phyloP scores from a whole-genome alignment of 2,797 vertebrate genomes.

The Hippocampus kuda region DNA sequence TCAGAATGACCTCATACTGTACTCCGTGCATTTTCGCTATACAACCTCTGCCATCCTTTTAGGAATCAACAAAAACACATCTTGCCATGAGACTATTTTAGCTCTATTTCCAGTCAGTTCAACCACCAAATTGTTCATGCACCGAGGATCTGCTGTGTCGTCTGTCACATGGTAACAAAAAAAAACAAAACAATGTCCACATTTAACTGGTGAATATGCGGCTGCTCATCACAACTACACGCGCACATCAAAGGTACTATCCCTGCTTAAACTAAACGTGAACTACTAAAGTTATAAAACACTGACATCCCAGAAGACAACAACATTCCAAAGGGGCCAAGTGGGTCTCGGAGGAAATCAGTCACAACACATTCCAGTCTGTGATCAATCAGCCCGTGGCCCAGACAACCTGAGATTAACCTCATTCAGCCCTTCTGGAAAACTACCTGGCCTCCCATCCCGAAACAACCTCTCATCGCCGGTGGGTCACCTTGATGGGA shows the following conservation, averaged over 20 bases:
- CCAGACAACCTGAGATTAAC: slow-evolving; percentile 57
- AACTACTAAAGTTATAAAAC: slow-evolving; percentile 35
- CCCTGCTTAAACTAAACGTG: background rate
- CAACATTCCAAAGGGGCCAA: slow-evolving; percentile 57
- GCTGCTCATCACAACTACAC: background rate
- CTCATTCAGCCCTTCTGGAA: slow-evolving; percentile 39
- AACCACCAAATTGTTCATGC: background rate
- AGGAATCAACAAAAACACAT: too few relatives aligned
- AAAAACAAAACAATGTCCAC: background rate
- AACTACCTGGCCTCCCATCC: slow-evolving; percentile 39
- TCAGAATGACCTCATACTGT: too few relatives aligned
- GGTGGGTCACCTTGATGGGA: slow-evolving; percentile 1
- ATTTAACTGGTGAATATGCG: background rate
- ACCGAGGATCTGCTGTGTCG: background rate
- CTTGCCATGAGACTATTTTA: background rate
- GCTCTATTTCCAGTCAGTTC: background rate
- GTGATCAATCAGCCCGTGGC: slow-evolving; percentile 65
- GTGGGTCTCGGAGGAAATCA: slow-evolving; percentile 60
- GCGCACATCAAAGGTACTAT: background rate
- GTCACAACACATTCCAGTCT: slow-evolving; percentile 60
- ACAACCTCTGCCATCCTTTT: too few relatives aligned
- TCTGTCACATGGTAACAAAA: background rate
- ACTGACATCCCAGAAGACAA: slow-evolving; percentile 52
- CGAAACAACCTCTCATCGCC: slow-evolving; percentile 26
- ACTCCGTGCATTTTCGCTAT: too few relatives aligned